These are phyloP conservation scores for Anorthoa munda DNA, from an alignment of 2,888 invertebrate species.

Conservation along the genomic window DNA sequence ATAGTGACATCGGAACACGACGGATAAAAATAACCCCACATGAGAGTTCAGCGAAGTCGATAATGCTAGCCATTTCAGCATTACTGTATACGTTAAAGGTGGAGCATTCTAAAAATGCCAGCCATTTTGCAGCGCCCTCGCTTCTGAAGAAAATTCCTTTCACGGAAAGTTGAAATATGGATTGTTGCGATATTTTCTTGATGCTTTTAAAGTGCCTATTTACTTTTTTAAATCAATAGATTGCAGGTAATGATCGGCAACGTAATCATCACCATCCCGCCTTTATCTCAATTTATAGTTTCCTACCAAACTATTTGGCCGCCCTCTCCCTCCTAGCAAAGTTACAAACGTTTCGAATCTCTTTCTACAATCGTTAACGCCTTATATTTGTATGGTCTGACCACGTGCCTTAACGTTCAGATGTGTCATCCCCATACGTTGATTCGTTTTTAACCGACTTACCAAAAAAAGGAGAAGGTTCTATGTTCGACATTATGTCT, in stretches of 20 bases:
- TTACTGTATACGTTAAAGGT: slow-evolving; percentile 38
- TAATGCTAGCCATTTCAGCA: slow-evolving; percentile 38
- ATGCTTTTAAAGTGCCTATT: slow-evolving; percentile 3
- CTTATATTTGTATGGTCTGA: no score
- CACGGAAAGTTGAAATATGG: slow-evolving; percentile 25
- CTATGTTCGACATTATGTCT: no score
- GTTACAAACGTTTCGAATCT: no score
- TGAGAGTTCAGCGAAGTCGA: slow-evolving; percentile 13
- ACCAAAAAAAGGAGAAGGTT: no score
- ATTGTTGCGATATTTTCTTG: slow-evolving; percentile 34
- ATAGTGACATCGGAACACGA: slow-evolving; percentile 25
- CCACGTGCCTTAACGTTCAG: no score
- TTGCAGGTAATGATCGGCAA: background rate
- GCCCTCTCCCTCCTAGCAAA: no score
- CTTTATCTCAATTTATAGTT: no score
- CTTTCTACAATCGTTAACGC: no score
- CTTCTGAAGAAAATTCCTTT: slow-evolving; percentile 45
- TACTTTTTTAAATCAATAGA: background rate
- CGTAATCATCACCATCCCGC: background rate
- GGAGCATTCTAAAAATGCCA: slow-evolving; percentile 39
- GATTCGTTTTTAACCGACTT: no score
- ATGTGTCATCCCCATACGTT: no score
- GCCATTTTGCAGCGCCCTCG: slow-evolving; percentile 23
- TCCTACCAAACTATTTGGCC: no score
- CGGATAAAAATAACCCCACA: slow-evolving; percentile 25